A percentile compares a stretch with the other conserved stretches of the same genome.
Evolutionary conservation across 2,113 vertebrate species (phyloP).

Genomic region (Poicephalus gulielmi): DNA sequence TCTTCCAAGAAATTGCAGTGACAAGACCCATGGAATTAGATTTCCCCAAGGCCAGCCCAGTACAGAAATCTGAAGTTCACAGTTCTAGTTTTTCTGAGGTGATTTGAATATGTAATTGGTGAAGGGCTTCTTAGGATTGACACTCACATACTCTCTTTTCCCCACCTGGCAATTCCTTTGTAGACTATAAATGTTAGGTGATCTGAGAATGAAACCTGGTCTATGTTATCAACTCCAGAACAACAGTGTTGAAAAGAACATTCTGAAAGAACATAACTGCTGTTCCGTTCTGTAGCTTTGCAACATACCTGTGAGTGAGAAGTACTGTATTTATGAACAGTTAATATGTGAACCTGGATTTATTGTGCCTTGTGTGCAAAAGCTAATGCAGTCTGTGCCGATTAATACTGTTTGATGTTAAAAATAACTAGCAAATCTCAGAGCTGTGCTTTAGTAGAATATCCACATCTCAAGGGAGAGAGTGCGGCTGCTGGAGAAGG

Average conservation of each 20-base stretch:
- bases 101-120: background rate
- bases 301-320: background rate
- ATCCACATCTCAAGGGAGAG: background rate
- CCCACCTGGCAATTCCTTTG: background rate
- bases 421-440: background rate
- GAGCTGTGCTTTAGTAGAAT: background rate
- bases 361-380: constrained; percentile 44
- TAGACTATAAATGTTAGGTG: background rate
- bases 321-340: background rate
- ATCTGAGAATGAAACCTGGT: background rate
- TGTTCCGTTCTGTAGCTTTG: background rate
- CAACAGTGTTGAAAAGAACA: background rate
- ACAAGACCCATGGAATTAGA: background rate
- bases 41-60: background rate
- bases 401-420: background rate
- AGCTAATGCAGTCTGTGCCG: background rate
- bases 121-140: background rate
- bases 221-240: constrained; percentile 17
- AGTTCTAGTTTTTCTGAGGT: background rate
- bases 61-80: background rate
- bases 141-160: background rate
- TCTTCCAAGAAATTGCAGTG: background rate
- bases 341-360: background rate
- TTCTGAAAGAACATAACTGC: background rate
- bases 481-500: background rate